These are phyloP conservation scores for Eubasilissa splendida DNA, from an alignment of 2,888 invertebrate genomes.

Conservation along the genomic window DNA sequence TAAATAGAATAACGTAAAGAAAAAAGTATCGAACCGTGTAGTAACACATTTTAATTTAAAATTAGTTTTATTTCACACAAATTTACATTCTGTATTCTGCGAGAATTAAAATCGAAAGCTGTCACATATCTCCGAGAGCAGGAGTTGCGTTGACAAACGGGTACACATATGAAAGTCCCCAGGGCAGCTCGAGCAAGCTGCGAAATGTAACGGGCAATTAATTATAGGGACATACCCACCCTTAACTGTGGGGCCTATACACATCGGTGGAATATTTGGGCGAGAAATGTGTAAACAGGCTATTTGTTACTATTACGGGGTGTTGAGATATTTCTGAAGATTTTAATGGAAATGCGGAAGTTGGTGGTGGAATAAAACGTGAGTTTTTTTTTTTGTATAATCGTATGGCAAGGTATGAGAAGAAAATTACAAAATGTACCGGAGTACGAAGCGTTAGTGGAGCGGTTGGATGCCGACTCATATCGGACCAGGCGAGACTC, in stretches of 20 bases:
- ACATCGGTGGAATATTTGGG: slow-evolving; percentile 15
- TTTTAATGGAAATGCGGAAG: background rate
- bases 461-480: too few species aligned
- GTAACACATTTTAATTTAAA: too few species aligned
- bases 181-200: slow-evolving; percentile 27
- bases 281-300: slow-evolving; percentile 1
- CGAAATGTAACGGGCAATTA: slow-evolving; percentile 33
- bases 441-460: too few species aligned
- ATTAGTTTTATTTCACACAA: background rate
- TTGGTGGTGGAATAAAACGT: too few species aligned
- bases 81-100: slow-evolving; percentile 17
- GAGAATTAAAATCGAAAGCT: slow-evolving; percentile 43
- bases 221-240: slow-evolving; percentile 5
- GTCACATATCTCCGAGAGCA: slow-evolving; percentile 5
- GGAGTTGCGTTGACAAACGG: slow-evolving; percentile 30
- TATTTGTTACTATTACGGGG: slow-evolving; percentile 10
- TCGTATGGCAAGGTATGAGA: too few species aligned
- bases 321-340: background rate
- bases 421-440: too few species aligned
- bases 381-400: too few species aligned
- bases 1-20: too few species aligned
- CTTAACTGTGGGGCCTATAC: background rate
- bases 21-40: too few species aligned
- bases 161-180: slow-evolving; percentile 24
- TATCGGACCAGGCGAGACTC: too few species aligned